Conservation (phyloP, 2,113 vertebrate species). For the Podarcis muralis region DNA sequence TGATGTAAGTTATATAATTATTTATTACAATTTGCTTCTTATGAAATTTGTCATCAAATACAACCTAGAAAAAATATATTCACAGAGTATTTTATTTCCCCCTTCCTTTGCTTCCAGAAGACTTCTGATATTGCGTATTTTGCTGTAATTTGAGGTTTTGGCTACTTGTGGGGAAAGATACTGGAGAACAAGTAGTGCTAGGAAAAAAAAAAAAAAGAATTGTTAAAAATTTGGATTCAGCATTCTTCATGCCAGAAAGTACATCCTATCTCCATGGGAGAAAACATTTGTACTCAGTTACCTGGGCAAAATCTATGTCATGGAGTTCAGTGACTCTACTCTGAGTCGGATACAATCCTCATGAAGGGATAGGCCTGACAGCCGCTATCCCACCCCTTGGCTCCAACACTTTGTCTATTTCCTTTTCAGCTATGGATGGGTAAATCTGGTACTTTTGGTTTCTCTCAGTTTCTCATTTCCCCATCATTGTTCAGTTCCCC, state of each 20-base stretch:
- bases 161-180: not conserved
- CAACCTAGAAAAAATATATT: not conserved
- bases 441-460: too few species aligned
- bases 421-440: not conserved
- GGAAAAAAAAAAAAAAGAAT: not conserved
- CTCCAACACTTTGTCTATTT: not conserved
- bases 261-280: not conserved
- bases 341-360: too few species aligned
- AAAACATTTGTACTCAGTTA: not conserved
- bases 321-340: too few species aligned
- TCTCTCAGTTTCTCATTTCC: too few species aligned
- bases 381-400: not conserved
- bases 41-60: not conserved
- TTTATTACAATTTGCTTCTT: slow-evolving; percentile 18
- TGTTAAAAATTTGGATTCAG: not conserved
- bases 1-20: not conserved
- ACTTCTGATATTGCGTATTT: not conserved
- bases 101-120: not conserved
- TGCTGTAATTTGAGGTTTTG: not conserved
- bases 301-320: too few species aligned
- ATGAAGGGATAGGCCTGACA: not conserved
- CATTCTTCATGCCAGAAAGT: not conserved
- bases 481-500: too few species aligned
- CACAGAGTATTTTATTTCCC: not conserved
- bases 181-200: not conserved